Conservation (phyloP, 2,113 vertebrate genomes). For the Oryzias woworae region DNA sequence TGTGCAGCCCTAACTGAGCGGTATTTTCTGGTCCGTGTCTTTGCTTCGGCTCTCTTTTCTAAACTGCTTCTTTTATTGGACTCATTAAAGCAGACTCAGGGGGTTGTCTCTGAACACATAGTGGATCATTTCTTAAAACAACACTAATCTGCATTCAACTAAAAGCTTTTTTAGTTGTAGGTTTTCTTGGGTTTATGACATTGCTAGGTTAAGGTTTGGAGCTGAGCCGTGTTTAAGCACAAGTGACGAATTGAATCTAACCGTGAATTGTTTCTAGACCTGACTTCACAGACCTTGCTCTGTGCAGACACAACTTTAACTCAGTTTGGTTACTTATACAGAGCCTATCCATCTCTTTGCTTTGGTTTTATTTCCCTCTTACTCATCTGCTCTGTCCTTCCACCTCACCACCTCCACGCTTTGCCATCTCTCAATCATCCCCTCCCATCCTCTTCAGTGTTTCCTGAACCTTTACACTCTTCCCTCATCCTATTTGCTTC, state of each 20-base stretch:
- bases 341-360: constrained; percentile 27
- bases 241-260: not conserved
- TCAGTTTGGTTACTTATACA: constrained; percentile 24
- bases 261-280: constrained; percentile 4
- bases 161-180: too few species aligned
- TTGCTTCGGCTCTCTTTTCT: not conserved
- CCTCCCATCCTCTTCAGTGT: not conserved
- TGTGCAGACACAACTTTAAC: constrained; percentile 22
- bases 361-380: not conserved
- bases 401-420: not conserved
- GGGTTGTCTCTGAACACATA: not conserved
- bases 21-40: not conserved
- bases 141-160: too few species aligned
- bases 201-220: not conserved
- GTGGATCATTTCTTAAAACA: too few species aligned
- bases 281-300: constrained; percentile 23
- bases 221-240: not conserved
- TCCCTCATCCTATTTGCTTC: not conserved
- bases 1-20: not conserved
- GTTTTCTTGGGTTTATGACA: not conserved
- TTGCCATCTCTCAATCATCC: constrained; percentile 7
- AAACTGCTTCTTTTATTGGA: not conserved
- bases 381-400: not conserved
- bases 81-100: not conserved
- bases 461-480: constrained; percentile 10